Percentiles rank a stretch among this genome's conserved stretches.
Evolutionary conservation across 2,888 invertebrate species (phyloP).

Genomic region (Tenthredo distinguenda): DNA sequence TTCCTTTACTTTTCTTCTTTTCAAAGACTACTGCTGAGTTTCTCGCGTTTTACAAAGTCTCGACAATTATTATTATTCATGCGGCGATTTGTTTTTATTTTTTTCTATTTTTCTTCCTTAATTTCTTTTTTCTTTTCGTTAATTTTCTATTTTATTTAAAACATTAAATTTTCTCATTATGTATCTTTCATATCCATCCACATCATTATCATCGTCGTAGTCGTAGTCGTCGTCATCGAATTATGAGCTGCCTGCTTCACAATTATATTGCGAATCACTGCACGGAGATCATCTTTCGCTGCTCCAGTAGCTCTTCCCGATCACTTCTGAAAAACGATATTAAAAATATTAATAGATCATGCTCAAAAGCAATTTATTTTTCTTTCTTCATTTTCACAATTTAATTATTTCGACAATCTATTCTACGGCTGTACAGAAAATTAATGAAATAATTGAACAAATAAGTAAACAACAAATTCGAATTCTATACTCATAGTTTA

Average conservation of each 20-base stretch:
- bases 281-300: constrained; percentile 73
- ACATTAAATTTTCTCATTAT: background rate
- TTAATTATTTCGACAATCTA: background rate
- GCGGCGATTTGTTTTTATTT: background rate
- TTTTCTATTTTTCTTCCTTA: background rate
- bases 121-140: background rate
- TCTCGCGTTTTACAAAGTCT: background rate
- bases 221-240: background rate
- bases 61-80: background rate
- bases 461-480: background rate
- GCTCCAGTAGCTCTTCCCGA: constrained; percentile 76
- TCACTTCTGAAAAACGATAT: constrained; percentile 70
- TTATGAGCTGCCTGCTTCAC: constrained; percentile 27
- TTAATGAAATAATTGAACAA: background rate
- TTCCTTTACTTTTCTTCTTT: background rate
- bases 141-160: background rate
- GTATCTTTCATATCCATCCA: background rate
- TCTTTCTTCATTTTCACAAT: background rate
- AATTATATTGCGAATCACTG: constrained; percentile 53
- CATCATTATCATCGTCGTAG: background rate
- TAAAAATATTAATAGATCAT: background rate
- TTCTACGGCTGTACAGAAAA: background rate
- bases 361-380: constrained; percentile 16
- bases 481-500: background rate
- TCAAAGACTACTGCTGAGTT: background rate